Conservation (phyloP, 2,113 vertebrate species). For the Orcinus orca region DNA sequence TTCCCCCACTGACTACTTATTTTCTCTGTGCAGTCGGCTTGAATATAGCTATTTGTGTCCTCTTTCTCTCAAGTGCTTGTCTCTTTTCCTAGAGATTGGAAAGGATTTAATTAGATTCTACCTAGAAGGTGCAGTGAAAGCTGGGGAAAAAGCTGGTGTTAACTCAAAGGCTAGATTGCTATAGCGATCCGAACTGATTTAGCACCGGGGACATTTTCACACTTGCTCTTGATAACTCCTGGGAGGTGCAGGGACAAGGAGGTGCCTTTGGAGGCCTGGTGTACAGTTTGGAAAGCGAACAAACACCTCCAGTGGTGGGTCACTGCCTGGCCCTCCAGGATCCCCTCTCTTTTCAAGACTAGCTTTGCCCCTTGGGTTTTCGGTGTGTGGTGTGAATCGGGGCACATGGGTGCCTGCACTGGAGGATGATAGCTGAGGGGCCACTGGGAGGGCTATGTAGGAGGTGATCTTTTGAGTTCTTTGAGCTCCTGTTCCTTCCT, state of each 20-base stretch:
- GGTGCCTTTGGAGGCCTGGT: background rate
- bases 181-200: conserved; percentile 27
- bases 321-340: background rate
- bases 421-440: background rate
- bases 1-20: background rate
- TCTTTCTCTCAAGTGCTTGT: conserved; percentile 24
- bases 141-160: background rate
- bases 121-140: conserved; percentile 49
- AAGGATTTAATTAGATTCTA: conserved; percentile 43
- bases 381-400: background rate
- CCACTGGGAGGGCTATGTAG: background rate
- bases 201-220: conserved; percentile 28
- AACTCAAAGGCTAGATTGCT: background rate
- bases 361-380: background rate
- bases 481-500: conserved; percentile 25
- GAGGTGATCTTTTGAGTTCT: conserved; percentile 6
- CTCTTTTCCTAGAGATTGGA: conserved; percentile 32
- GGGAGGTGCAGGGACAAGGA: background rate
- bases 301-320: background rate
- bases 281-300: conserved; percentile 21
- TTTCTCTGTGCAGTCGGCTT: background rate
- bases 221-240: conserved; percentile 9
- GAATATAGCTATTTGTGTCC: background rate
- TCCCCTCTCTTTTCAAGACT: background rate
- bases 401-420: background rate